Base-by-base conservation (phyloP, 1,140 invertebrate species). In the Aphelinus certus region DNA sequence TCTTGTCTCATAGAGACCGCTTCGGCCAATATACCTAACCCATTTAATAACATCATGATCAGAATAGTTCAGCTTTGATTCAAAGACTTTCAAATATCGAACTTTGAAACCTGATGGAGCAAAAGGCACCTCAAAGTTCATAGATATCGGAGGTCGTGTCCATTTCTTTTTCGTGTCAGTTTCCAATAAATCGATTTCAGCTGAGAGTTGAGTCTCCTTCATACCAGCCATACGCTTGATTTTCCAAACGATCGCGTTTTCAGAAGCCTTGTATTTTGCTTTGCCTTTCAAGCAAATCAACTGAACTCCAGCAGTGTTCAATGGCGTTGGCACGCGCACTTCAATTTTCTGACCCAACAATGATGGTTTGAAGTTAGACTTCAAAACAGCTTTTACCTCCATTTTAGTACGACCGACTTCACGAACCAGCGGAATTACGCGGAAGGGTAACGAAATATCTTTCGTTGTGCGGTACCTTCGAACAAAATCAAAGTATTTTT, bases 1-100 rank as follows among this genome's bases (percentile, higher is more conserved):
- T 89, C 98, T 91, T 45, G 98, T 99, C 90, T 99, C 98, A 85
- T 99, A 99, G 5, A 99, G 91, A 67, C 98, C 98, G 88, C 97
- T 99, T 79, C 97, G 93, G 10, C 98, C 98, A 83, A 99, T 99
- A 88, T 99, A 99, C 60, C 98, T 92, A 45, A 99, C 98, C 98
- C 98, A 99, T 94, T 99, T 99, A 83, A 99, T 99, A 77, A 99
- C 98, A 88, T 99, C 98, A 81, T 99, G 98, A 86, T 99, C 98
- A 48, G 97, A 99, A 88, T 99, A 99, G 89, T 99, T 99, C 70
- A 99, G 90, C 87, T 99, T 99, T 0, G 98, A 95, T 87, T 99
- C 98, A 82, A 99, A 99, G 60, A 99, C 98, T 89, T 99, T 99
- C 81, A 99, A 88, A 87, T 99, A 99, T 5, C 98, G 94, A 62